Evolutionary conservation across 2,888 invertebrate genomes (phyloP), one percentile per base, ranked within the genome.

Genomic region (Agelastica alni): DNA sequence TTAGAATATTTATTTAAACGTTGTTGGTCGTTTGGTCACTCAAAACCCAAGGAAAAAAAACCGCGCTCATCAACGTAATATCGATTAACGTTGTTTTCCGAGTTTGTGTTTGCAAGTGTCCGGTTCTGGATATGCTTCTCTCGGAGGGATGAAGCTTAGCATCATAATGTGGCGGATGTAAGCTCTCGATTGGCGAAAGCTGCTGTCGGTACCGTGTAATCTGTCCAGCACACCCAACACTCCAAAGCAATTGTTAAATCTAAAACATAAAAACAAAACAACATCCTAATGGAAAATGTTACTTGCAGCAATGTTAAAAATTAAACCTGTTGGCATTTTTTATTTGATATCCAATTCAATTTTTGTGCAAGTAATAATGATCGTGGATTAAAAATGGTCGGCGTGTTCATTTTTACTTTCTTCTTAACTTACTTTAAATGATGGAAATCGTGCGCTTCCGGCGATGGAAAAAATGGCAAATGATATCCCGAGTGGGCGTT

Each of bases 401-500:
- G n/a, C n/a, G n/a, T n/a, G n/a, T n/a, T n/a, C n/a, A n/a, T n/a
- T n/a, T n/a, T n/a, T n/a, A n/a, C 0, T 2, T 6, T 5, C 12
- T 13, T 1, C 2, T 18, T 18, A 20, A 36, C 82, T 81, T 74
- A 88, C 88, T 91, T 92, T 60, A 90, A 80, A 75, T 93, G 93
- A 75, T 93, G 93, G 74, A 88, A 93, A 76, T 93, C 93, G 70
- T 93, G 93, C 0, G 89, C 88, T 74, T 92, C 91, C 4, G 92
- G 90, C 34, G 90, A 90, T 4, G 90, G 89, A 71, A 91, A 86
- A 75, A 91, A 88, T 1, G 93, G 92, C 68, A 92, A 78, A 77
- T 93, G 92, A 70, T 92, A 93, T 7, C 92, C 93, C 36, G 89
- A 89, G 75, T 93, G 93, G 5, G 90, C 86, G 70, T 90, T 88